phyloP scores from a whole-genome alignment of 2,888 invertebrate genomes.

The Clistopyga incitator region DNA sequence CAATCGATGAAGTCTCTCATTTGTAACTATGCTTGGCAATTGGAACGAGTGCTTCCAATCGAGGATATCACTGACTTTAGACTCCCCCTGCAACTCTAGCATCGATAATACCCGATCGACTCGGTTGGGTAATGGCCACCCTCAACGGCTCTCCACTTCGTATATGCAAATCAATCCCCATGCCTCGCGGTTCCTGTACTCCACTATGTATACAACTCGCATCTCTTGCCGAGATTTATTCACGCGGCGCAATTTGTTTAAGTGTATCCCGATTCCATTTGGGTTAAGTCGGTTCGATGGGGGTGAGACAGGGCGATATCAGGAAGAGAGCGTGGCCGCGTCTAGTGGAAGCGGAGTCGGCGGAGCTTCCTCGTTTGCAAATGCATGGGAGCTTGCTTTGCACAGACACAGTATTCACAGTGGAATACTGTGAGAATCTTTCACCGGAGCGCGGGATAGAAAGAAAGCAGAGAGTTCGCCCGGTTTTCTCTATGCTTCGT shows the following conservation, averaged over 20 bases:
- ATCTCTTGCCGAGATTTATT: slow-evolving; percentile 80
- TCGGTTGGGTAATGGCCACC: slow-evolving; percentile 67
- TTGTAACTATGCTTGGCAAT: slow-evolving; percentile 53
- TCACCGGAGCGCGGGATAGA: slow-evolving; percentile 36
- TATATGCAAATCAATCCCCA: slow-evolving; percentile 83
- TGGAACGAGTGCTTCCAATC: slow-evolving; percentile 55
- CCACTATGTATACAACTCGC: slow-evolving; percentile 43
- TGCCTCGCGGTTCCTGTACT: slow-evolving; percentile 69
- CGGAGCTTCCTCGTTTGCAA: slow-evolving; percentile 68
- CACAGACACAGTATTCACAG: slow-evolving; percentile 43
- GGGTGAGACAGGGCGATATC: slow-evolving; percentile 59
- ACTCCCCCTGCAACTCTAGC: slow-evolving; percentile 51
- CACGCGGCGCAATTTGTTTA: slow-evolving; percentile 82
- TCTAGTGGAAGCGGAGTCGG: slow-evolving; percentile 21
- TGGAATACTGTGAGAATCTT: slow-evolving; percentile 54
- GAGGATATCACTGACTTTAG: slow-evolving; percentile 61
- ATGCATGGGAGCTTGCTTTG: slow-evolving; percentile 66
- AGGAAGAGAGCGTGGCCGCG: slow-evolving; percentile 35
- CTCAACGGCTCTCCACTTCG: slow-evolving; percentile 73
- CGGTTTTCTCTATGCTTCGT: slow-evolving; percentile 43
- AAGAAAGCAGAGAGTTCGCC: slow-evolving; percentile 47
- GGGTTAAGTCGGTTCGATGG: slow-evolving; percentile 74
- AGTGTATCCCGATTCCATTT: slow-evolving; percentile 83
- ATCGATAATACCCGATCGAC: slow-evolving; percentile 62
- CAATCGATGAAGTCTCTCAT: slow-evolving; percentile 25